A percentile compares a stretch with the other conserved stretches of the same genome.
Conservation (phyloP, 2,888 invertebrate genomes). For the Scaptodrosophila latifasciaeformis region DNA sequence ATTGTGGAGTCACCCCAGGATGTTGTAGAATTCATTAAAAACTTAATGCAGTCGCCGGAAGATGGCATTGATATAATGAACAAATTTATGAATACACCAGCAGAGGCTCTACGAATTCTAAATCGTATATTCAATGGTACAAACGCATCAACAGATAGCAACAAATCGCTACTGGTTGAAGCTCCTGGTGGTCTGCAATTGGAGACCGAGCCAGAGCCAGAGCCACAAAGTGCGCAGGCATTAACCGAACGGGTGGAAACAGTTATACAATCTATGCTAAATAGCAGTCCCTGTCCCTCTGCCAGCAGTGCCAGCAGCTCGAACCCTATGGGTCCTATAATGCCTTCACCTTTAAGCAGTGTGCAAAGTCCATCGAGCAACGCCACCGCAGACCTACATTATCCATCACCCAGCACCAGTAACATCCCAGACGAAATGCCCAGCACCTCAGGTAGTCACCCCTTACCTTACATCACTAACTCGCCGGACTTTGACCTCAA, state of each 20-base stretch:
- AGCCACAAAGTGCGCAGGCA: neutral
- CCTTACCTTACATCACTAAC: constrained; percentile 39
- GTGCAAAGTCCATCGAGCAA: constrained; percentile 35
- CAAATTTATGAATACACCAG: constrained; percentile 75
- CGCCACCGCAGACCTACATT: constrained; percentile 48
- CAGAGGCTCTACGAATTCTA: constrained; percentile 73
- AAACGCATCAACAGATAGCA: constrained; percentile 27
- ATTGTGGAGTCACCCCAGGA: constrained; percentile 74
- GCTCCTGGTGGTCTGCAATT: neutral
- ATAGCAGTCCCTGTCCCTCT: constrained; percentile 35
- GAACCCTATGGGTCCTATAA: constrained; percentile 23
- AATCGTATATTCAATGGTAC: constrained; percentile 73
- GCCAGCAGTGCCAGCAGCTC: constrained; percentile 35
- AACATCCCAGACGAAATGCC: constrained; percentile 43
- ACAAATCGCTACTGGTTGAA: constrained; percentile 11
- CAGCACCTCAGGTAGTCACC: constrained; percentile 50
- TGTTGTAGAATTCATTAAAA: constrained; percentile 74
- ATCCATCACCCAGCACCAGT: constrained; percentile 43
- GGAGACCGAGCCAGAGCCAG: constrained; percentile 4
- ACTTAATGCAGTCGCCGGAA: constrained; percentile 75
- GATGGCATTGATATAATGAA: constrained; percentile 75
- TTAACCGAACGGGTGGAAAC: constrained; percentile 41
- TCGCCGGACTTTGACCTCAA: constrained; percentile 61
- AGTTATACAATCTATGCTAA: constrained; percentile 61
- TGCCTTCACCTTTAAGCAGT: constrained; percentile 38